These are phyloP conservation scores for Bellardia pandia DNA, from an alignment of 2,888 invertebrate genomes.

Conservation along the genomic window DNA sequence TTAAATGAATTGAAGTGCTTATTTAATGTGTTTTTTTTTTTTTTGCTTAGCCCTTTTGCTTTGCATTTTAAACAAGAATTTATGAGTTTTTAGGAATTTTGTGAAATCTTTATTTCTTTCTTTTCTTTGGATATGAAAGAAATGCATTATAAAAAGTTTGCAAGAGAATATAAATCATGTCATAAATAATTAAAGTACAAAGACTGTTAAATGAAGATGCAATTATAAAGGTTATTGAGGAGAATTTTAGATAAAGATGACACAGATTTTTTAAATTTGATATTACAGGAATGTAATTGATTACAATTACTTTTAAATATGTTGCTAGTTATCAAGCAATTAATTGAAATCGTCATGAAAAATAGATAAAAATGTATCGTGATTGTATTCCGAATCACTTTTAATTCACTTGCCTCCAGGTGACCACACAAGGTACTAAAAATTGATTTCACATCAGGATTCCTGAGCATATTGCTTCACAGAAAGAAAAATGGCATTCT, in stretches of 20 bases:
- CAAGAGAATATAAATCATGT: constrained; percentile 31
- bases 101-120: neutral
- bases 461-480: too few relatives aligned
- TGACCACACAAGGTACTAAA: too few relatives aligned
- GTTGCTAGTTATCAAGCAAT: too few relatives aligned
- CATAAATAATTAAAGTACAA: constrained; percentile 41
- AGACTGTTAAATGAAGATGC: constrained; percentile 26
- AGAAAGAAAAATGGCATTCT: too few relatives aligned
- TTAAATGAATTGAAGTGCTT: constrained; percentile 43
- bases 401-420: too few relatives aligned
- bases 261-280: neutral
- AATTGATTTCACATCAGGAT: too few relatives aligned
- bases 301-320: too few relatives aligned
- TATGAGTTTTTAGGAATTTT: constrained; percentile 9
- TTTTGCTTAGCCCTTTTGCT: neutral
- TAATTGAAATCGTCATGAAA: too few relatives aligned
- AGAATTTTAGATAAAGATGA: constrained; percentile 1
- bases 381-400: too few relatives aligned
- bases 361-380: too few relatives aligned
- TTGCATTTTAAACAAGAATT: constrained; percentile 30
- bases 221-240: neutral
- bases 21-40: neutral
- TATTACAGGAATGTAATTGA: too few relatives aligned
- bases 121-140: neutral
- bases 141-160: constrained; percentile 31